Evolutionary conservation across 2,113 vertebrate genomes (phyloP).

Genomic region (Eolophus roseicapilla): DNA sequence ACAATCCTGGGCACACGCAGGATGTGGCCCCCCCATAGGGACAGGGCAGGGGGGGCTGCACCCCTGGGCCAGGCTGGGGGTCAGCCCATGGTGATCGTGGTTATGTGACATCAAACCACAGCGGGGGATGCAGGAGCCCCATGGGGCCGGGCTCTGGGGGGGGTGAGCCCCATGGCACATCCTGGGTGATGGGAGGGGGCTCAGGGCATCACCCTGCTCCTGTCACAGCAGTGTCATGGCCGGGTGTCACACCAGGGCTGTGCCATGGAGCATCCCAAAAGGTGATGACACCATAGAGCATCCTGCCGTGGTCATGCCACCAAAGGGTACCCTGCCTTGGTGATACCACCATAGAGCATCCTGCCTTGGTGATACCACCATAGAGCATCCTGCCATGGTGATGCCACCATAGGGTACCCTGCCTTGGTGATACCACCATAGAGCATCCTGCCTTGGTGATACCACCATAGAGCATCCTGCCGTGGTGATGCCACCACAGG

Average conservation of each 20-base stretch:
- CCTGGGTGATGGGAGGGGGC: not conserved
- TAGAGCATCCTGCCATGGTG: too few species aligned
- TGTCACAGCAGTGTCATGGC: not conserved
- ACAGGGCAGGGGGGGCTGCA: not conserved
- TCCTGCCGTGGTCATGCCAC: too few species aligned
- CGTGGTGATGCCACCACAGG: too few species aligned
- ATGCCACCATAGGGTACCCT: not conserved
- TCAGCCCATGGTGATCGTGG: not conserved
- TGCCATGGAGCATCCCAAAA: not conserved
- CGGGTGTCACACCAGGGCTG: not conserved
- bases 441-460: too few species aligned
- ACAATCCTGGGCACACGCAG: not conserved
- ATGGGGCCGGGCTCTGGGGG: not conserved
- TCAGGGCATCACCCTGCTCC: not conserved
- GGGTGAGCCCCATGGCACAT: not conserved
- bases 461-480: too few species aligned
- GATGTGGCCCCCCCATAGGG: not conserved
- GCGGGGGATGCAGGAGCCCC: not conserved
- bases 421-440: too few species aligned
- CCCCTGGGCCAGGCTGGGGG: not conserved
- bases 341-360: accelerated
- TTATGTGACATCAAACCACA: not conserved
- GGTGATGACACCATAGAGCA: accelerated
- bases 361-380: too few species aligned
- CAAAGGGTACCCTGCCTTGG: too few species aligned